Base-by-base conservation (phyloP, 1,140 invertebrate genomes). In the Branchinecta lindahli region DNA sequence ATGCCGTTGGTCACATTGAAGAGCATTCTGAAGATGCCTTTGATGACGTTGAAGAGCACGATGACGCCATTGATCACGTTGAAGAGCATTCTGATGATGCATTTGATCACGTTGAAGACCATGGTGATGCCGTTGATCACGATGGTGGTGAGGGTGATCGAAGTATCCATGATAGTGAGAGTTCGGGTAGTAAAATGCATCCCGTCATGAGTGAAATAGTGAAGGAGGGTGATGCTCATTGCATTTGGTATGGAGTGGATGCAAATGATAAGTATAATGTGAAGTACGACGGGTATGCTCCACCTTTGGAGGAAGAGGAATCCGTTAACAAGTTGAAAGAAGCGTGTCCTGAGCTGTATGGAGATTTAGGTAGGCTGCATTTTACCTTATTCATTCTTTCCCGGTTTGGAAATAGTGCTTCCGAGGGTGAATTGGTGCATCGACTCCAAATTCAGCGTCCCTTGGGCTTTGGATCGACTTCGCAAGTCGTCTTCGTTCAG, bases 141-240 rank as follows among this genome's bases (percentile, higher is more conserved):
- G 52, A 12, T 61, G 2, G 6, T 61, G 52, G 18, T 15, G 52
- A 61, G 12, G 12, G 6, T 61, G 52, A 20, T 4, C 12, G 18
- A 12, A 15, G 18, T 20, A 20, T 12, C 12, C 12, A 61, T 15
- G 52, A 20, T 15, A 20, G 52, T 4, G 52, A 61, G 18, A 12
- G 12, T 20, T 15, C 18, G 52, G 52, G 12, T 61, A 20, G 18
- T 20, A 15, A 15, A 12, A 4, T 15, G 12, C 52, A 61, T 61
- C 52, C 52, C 52, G 6, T 61, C 12, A 61, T 61, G 52, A 20
- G 18, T 20, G 18, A 15, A 15, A 12, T 20, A 20, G 52, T 61
- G 52, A 61, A 61, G 18, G 52, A 61, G 18, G 52, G 52, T 15
- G 52, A 61, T 61, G 52, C 12, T 61, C 52, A 61, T 61, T 61